Percentiles rank a stretch among this genome's conserved stretches.
These are phyloP conservation scores for Ceratina australensis DNA, from an alignment of 1,140 invertebrate species.

Conservation along the genomic window DNA sequence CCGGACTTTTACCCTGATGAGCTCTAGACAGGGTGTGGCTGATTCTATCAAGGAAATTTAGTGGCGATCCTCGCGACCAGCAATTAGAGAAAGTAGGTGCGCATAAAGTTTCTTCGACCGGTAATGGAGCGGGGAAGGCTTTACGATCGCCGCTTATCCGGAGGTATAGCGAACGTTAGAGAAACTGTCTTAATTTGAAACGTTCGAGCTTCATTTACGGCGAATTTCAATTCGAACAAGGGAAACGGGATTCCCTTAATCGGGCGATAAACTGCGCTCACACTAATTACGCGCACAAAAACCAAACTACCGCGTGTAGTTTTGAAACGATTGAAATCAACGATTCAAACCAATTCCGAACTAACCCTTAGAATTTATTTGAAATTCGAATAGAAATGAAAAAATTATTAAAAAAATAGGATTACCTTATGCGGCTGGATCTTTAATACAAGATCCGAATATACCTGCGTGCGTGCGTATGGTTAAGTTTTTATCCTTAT, in stretches of 20 bases:
- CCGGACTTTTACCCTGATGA: slow-evolving; percentile 65
- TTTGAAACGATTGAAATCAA: not conserved
- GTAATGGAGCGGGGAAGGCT: slow-evolving; percentile 43
- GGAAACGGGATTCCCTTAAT: slow-evolving; percentile 23
- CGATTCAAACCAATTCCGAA: not conserved
- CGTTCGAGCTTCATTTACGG: slow-evolving; percentile 37
- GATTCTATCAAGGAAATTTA: slow-evolving; percentile 65
- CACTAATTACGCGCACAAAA: slow-evolving; percentile 26
- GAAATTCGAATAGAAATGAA: too few species aligned
- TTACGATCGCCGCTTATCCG: slow-evolving; percentile 42
- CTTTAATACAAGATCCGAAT: too few species aligned
- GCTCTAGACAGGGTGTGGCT: slow-evolving; percentile 59
- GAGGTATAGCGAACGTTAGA: slow-evolving; percentile 32
- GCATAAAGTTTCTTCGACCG: slow-evolving; percentile 61
- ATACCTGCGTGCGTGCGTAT: too few species aligned
- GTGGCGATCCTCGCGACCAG: slow-evolving; percentile 56
- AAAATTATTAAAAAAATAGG: too few species aligned
- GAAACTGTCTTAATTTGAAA: slow-evolving; percentile 45
- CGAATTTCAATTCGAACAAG: slow-evolving; percentile 37
- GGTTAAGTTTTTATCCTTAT: too few species aligned
- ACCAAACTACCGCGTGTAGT: not conserved
- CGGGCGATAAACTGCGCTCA: slow-evolving; percentile 39
- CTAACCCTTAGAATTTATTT: not conserved
- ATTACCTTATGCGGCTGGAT: too few species aligned
- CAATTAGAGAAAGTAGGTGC: slow-evolving; percentile 65